A percentile compares a stretch with the other conserved stretches of the same genome.
These are phyloP conservation scores for Rutilus rutilus DNA, from an alignment of 2,113 vertebrate genomes.

Conservation along the genomic window DNA sequence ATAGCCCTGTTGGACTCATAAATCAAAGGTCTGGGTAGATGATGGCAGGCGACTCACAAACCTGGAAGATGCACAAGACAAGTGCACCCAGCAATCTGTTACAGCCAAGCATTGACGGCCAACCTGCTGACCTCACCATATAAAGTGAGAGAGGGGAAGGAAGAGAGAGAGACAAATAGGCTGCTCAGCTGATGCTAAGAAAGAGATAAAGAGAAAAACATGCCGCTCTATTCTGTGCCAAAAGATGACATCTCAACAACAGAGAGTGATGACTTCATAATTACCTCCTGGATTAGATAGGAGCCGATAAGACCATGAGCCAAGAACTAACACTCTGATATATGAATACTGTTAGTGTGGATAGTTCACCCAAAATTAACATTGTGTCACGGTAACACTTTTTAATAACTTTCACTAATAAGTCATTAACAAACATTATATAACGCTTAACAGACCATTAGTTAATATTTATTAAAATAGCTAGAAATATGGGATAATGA, in stretches of 20 bases:
- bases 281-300: slow-evolving; percentile 13
- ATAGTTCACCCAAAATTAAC: not conserved
- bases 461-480: no score
- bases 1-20: not conserved
- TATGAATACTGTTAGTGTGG: not conserved
- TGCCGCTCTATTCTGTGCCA: not conserved
- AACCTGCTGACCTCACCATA: slow-evolving; percentile 1
- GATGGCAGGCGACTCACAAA: slow-evolving; percentile 2
- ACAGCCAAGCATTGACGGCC: not conserved
- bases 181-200: slow-evolving; percentile 58
- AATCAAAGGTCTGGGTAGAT: not conserved
- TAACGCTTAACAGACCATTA: no score
- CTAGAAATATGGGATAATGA: no score
- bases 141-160: not conserved
- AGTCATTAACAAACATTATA: no score
- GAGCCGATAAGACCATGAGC: slow-evolving; percentile 25
- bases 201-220: slow-evolving; percentile 31
- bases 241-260: slow-evolving; percentile 17
- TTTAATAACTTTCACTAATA: no score
- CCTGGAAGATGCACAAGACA: slow-evolving; percentile 25
- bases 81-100: slow-evolving; percentile 19
- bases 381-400: not conserved
- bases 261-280: slow-evolving; percentile 38
- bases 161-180: not conserved
- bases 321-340: not conserved